These are phyloP conservation scores for Columbina picui DNA, from an alignment of 2,113 vertebrate species.

Conservation along the genomic window DNA sequence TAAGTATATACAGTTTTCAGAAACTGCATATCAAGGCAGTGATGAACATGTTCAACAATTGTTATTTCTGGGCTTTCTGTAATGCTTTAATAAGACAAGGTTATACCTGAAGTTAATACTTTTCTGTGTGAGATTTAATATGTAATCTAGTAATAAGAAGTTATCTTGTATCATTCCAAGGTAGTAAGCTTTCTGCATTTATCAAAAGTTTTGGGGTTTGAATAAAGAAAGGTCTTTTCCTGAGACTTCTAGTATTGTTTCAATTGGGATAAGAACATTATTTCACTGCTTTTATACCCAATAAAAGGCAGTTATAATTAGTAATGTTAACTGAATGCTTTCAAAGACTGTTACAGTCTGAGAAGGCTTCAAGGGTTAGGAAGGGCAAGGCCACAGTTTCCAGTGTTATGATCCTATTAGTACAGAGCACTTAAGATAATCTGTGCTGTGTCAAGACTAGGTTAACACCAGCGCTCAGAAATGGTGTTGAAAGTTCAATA, in stretches of 20 bases:
- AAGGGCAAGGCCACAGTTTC: not conserved
- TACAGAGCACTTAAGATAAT: slow-evolving; percentile 1
- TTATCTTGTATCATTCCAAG: not conserved
- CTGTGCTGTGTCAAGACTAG: not conserved
- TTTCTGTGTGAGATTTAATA: not conserved
- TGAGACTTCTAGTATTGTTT: not conserved
- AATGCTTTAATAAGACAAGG: not conserved
- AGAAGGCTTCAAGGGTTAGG: not conserved
- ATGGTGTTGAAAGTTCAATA: not conserved
- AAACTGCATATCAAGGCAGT: not conserved
- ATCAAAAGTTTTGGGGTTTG: not conserved
- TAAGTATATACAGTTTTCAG: not conserved
- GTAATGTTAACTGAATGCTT: not conserved
- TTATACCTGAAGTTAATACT: not conserved
- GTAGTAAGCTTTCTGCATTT: not conserved
- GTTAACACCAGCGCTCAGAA: not conserved
- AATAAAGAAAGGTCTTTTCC: not conserved
- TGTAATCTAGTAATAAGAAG: not conserved
- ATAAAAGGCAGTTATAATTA: not conserved
- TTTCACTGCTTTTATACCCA: not conserved
- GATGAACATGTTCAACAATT: not conserved
- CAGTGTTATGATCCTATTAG: slow-evolving; percentile 18
- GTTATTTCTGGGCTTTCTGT: not conserved
- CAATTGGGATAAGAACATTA: not conserved
- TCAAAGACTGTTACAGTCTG: not conserved